Evolutionary conservation across 2,113 vertebrate species (phyloP).

Genomic region (Rhinopomastus cyanomelas): DNA sequence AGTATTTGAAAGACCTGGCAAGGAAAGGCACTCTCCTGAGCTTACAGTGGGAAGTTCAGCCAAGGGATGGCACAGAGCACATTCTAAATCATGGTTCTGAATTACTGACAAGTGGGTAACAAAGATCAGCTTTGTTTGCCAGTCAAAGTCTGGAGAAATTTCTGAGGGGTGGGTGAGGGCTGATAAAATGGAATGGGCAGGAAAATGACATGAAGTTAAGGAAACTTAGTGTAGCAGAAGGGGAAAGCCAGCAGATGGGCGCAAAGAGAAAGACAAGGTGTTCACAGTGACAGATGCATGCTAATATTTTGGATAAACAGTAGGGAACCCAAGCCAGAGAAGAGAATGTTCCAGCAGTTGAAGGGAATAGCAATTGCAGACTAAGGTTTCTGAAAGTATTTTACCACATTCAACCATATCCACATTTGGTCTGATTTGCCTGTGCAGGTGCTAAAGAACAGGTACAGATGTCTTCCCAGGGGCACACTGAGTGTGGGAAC

Average conservation of each 20-base stretch:
- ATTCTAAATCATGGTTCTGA: neutral
- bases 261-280: neutral
- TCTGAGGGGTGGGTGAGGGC: neutral
- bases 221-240: neutral
- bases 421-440: neutral
- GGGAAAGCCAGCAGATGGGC: neutral
- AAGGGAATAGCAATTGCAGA: neutral
- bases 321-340: neutral
- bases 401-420: neutral
- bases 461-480: neutral
- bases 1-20: neutral
- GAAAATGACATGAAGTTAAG: neutral
- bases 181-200: neutral
- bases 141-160: neutral
- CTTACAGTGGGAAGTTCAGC: neutral
- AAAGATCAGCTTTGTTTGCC: neutral
- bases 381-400: neutral
- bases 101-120: neutral
- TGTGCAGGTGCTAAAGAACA: neutral
- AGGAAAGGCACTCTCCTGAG: neutral
- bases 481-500: neutral
- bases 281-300: neutral
- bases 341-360: neutral
- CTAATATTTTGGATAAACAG: neutral
- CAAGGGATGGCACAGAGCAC: neutral